A percentile compares a stretch with the other conserved stretches of the same genome.
Conservation (phyloP, 2,888 invertebrate species). For the Tridacna gigas region DNA sequence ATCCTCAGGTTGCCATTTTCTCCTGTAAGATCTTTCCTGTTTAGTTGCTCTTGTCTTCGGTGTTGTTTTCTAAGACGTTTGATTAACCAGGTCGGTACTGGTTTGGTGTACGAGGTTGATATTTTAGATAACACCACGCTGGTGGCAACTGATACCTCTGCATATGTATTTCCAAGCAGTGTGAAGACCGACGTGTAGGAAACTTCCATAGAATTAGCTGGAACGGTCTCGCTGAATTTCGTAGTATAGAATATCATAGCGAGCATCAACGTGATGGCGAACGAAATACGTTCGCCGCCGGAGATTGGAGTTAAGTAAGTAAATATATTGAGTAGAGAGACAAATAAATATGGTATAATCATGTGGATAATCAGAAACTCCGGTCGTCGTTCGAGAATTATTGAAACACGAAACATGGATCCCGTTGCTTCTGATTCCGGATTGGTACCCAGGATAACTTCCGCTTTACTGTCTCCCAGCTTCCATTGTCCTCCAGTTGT, state of each 20-base stretch:
- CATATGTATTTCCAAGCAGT: not conserved
- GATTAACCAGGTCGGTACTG: not conserved
- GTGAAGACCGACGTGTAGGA: not conserved
- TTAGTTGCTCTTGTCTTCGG: not conserved
- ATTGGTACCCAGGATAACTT: not conserved
- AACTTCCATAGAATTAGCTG: not conserved
- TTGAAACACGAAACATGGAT: not conserved
- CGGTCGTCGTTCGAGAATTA: not conserved
- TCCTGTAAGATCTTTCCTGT: not conserved
- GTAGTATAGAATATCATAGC: conserved; percentile 15
- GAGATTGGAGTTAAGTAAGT: conserved; percentile 10
- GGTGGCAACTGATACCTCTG: not conserved
- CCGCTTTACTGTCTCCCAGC: conserved; percentile 13
- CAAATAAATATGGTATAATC: not conserved
- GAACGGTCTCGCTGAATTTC: not conserved
- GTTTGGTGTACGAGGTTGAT: not conserved
- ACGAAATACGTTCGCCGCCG: conserved; percentile 1
- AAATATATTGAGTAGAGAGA: conserved; percentile 9
- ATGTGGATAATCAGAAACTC: not conserved
- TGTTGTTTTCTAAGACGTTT: not conserved
- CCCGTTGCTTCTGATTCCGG: not conserved
- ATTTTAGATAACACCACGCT: conserved; percentile 15
- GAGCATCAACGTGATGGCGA: conserved; percentile 9
- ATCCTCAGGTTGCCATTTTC: not conserved
- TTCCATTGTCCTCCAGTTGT: not conserved